These are phyloP conservation scores for Epinotia demarniana DNA, from an alignment of 2,888 invertebrate genomes.

Conservation along the genomic window DNA sequence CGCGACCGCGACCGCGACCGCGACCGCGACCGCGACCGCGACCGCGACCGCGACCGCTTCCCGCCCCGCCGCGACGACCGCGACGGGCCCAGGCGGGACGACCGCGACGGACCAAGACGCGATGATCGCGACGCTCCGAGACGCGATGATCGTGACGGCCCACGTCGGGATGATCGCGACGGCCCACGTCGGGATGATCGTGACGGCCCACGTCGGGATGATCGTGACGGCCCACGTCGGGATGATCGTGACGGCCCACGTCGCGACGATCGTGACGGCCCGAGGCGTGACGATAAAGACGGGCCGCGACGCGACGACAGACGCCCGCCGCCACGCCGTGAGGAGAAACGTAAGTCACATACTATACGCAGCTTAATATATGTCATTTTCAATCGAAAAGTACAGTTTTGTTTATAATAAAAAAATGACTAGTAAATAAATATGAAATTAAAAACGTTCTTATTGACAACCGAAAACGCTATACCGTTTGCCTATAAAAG, in stretches of 20 bases:
- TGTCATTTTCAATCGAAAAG: no score
- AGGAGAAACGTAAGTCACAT: slow-evolving; percentile 76
- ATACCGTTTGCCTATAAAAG: no score
- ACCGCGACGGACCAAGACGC: slow-evolving; percentile 63
- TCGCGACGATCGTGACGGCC: slow-evolving; percentile 50
- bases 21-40: slow-evolving; percentile 60
- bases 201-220: slow-evolving; percentile 58
- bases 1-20: slow-evolving; percentile 47
- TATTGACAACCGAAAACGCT: no score
- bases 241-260: slow-evolving; percentile 47
- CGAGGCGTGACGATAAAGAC: slow-evolving; percentile 50
- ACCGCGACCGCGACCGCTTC: slow-evolving; percentile 57
- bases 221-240: slow-evolving; percentile 49
- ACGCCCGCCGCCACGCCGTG: slow-evolving; percentile 65
- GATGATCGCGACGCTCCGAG: slow-evolving; percentile 65
- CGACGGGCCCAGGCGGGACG: slow-evolving; percentile 62
- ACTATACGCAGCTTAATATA: slow-evolving; percentile 1
- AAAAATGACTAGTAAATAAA: no score
- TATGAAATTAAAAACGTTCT: no score
- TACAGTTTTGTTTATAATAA: no score
- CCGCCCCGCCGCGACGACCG: slow-evolving; percentile 56
- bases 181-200: slow-evolving; percentile 48
- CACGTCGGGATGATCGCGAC: slow-evolving; percentile 48
- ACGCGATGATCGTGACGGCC: slow-evolving; percentile 58
- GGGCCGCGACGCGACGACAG: slow-evolving; percentile 52